Evolutionary conservation across 1,140 invertebrate species (phyloP), one percentile per base, ranked within the genome.

Genomic region (Nilaparvata lugens): DNA sequence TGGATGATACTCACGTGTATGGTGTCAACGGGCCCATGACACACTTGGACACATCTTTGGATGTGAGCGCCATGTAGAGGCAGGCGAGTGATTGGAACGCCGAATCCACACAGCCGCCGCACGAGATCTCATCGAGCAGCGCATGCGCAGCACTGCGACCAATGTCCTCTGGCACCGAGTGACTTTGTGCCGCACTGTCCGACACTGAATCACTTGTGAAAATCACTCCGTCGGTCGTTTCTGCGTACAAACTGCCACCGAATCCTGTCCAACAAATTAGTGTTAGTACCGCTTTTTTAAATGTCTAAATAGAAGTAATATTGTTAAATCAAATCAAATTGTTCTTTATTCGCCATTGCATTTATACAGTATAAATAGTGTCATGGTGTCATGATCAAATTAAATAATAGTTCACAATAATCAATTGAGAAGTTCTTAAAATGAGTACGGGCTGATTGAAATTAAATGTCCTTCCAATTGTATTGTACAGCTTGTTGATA

Each of bases 1-100:
- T 11, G 13, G 13, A 35, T 35, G 70, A 64, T 35, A 52, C 79
- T 79, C 74, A 86, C 83, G 79, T 82, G 67, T 85, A 82, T 51
- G 81, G 80, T 56, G 87, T 82, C 13, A 91, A 73, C 18, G 84
- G 81, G 35, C 89, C 91, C 43, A 87, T 79, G 45, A 80, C 69
- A 68, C 92, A 81, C 78, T 95, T 96, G n/a, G 93, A 97, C 18
- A 98, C 87, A 78, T 98, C 93, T 73, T 93, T 93, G 70, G 91
- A 91, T 11, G 93, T 88, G 1, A 98, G 78, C 3, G 91, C 86
- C 94, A 99, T 98, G 71, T 89, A 93, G 6, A 97, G 76, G 16
- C 87, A 81, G 1, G 88, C 81, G 58, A 97, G 75, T 74, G 86
- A 84, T 78, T 99, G 97, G 71, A 88, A 92, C 14, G 81, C 75